These are phyloP conservation scores for Calypte anna DNA, from an alignment of 2,113 vertebrate species.

Conservation along the genomic window DNA sequence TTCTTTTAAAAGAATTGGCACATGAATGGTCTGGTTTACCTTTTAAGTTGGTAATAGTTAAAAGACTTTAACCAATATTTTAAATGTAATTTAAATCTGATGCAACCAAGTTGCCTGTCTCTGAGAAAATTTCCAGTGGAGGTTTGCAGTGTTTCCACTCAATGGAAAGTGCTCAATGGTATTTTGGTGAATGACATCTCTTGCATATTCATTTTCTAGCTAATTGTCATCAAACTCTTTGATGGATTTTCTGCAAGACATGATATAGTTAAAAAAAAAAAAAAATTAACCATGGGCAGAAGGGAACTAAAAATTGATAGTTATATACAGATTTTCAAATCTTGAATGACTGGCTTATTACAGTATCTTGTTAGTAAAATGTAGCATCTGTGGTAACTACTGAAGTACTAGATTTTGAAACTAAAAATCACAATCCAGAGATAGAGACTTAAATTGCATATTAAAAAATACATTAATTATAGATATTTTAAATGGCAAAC, in stretches of 20 bases:
- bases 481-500: conserved; percentile 38
- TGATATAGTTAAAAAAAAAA: conserved; percentile 64
- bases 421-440: conserved; percentile 30
- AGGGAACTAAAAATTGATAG: conserved; percentile 65
- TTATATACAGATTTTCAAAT: conserved; percentile 62
- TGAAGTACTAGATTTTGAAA: conserved; percentile 15
- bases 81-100: conserved; percentile 48
- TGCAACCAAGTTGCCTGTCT: conserved; percentile 55
- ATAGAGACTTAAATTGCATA: conserved; percentile 30
- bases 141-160: conserved; percentile 7
- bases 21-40: neutral
- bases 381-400: conserved; percentile 52
- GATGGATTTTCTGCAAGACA: conserved; percentile 64
- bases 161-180: conserved; percentile 11
- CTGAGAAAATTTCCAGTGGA: conserved; percentile 62
- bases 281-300: neutral
- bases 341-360: conserved; percentile 62
- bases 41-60: conserved; percentile 5
- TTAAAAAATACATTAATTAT: conserved; percentile 34
- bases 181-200: conserved; percentile 70
- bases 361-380: conserved; percentile 62
- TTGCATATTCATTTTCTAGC: conserved; percentile 72
- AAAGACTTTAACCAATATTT: conserved; percentile 58
- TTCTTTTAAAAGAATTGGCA: neutral
- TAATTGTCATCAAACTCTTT: conserved; percentile 74